Evolutionary conservation across 2,888 invertebrate genomes (phyloP), one percentile per base, ranked within the genome.

Genomic region (Stictocephala bisonia): DNA sequence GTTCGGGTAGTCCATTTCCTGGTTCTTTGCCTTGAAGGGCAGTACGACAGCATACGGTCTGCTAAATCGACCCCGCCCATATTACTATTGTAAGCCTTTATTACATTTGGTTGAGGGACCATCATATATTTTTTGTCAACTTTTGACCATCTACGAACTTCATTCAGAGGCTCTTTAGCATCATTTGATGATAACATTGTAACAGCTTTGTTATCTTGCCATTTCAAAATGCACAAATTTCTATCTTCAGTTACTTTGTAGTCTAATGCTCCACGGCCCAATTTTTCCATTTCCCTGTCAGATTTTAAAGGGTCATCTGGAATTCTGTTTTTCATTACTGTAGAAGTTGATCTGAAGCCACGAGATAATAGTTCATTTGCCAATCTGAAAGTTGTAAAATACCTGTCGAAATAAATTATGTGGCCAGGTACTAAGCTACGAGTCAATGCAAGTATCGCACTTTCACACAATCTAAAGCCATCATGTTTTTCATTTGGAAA

Each of bases 171-270:
- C 11, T 67, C 44, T 24, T 15, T 24, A 7, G 18, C 22, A n/a
- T 67, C 67, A 64, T 64, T 31, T 6, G 18, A 13, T 18, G 56
- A 56, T 20, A 67, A 3, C n/a, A 67, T 26, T 7, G 15, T 26
- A 26, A 67, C 67, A 3, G 48, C 11, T 18, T 67, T 67, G 27
- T 67, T 67, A 18, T 64, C 64, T n/a, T 41, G 51, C 69, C 69
- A 51, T 22, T 51, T 51, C n/a, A 51, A 4, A 20, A 51, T 3
- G 22, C 51, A 22, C 24, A 51, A 6, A 4, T 58, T 29, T 15
- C 27, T 31, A 15, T 58, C 58, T 29, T 58, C 58, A 4, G 7
- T 29, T 7, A 58, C 58, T 11, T 31, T 58, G 2, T 20, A 4
- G 22, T 58, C 58, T 4, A 29, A 13, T n/a, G 29, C 29, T 9